Evolutionary conservation across 2,888 invertebrate genomes (phyloP).

Genomic region (Fabriciana adippe): DNA sequence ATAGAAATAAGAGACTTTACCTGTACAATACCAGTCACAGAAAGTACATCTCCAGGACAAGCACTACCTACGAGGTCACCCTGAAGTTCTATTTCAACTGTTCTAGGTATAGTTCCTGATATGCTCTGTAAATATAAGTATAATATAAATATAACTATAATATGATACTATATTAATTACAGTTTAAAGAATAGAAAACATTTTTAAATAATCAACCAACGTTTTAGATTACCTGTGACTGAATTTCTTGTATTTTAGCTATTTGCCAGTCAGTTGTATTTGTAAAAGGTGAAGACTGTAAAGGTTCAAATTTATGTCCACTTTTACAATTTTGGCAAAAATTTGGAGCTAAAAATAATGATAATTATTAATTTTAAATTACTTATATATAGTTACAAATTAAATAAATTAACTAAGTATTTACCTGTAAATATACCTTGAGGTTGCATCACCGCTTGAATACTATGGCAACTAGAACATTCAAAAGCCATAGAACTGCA

Average conservation of each 20-base stretch:
- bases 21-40: slow-evolving; percentile 93
- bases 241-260: slow-evolving; percentile 91
- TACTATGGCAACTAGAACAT: slow-evolving; percentile 85
- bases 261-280: slow-evolving; percentile 90
- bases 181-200: neutral
- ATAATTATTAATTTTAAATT: neutral
- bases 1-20: slow-evolving; percentile 54
- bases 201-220: neutral
- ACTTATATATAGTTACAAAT: neutral
- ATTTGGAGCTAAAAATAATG: slow-evolving; percentile 69
- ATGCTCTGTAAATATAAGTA: slow-evolving; percentile 74
- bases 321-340: slow-evolving; percentile 82
- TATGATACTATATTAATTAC: neutral
- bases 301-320: slow-evolving; percentile 84
- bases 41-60: slow-evolving; percentile 93
- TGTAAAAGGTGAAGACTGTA: slow-evolving; percentile 86
- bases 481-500: slow-evolving; percentile 90
- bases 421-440: slow-evolving; percentile 77
- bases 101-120: slow-evolving; percentile 88
- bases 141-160: neutral
- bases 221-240: slow-evolving; percentile 80
- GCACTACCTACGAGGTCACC: slow-evolving; percentile 92
- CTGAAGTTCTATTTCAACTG: slow-evolving; percentile 92
- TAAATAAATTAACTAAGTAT: neutral
- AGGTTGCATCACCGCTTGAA: slow-evolving; percentile 86